Evolutionary conservation across 2,888 invertebrate species (phyloP).

Genomic region (Himalopsyche japonica): DNA sequence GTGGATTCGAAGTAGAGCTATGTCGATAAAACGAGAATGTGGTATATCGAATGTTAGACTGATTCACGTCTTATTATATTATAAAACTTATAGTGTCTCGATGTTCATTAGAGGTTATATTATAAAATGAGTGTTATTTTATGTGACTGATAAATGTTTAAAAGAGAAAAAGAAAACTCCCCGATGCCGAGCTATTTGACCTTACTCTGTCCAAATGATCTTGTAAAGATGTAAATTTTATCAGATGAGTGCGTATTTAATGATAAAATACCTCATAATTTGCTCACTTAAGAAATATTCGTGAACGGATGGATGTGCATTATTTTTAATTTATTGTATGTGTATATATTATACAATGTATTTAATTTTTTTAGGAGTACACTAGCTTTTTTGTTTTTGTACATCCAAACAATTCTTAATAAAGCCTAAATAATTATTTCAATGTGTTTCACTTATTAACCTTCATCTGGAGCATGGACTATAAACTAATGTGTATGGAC

Average conservation of each 20-base stretch:
- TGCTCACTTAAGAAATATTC: constrained; percentile 33
- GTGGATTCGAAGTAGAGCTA: constrained; percentile 13
- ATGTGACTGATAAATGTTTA: constrained; percentile 30
- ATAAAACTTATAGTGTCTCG: constrained; percentile 24
- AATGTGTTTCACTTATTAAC: neutral
- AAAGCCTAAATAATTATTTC: neutral
- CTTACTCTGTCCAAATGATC: constrained; percentile 34
- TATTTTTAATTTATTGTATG: constrained; percentile 11
- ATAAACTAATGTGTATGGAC: no score
- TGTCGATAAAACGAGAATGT: constrained; percentile 13
- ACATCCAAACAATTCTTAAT: constrained; percentile 27
- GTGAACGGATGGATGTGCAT: constrained; percentile 28
- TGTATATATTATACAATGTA: constrained; percentile 7
- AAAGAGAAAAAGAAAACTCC: neutral
- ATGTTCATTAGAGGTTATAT: constrained; percentile 24
- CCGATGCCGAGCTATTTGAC: constrained; percentile 19
- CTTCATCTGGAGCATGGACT: no score
- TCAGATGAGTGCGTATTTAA: constrained; percentile 19
- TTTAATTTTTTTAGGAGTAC: constrained; percentile 9
- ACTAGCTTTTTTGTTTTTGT: constrained; percentile 33
- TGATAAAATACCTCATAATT: constrained; percentile 35
- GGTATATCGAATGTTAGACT: constrained; percentile 40
- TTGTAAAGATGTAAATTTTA: constrained; percentile 27
- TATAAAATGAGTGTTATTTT: constrained; percentile 18
- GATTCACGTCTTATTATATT: constrained; percentile 33